Evolutionary conservation across 2,797 vertebrate genomes (phyloP), one percentile per base, ranked within the genome.

Genomic region (Luscinia megarhynchos): DNA sequence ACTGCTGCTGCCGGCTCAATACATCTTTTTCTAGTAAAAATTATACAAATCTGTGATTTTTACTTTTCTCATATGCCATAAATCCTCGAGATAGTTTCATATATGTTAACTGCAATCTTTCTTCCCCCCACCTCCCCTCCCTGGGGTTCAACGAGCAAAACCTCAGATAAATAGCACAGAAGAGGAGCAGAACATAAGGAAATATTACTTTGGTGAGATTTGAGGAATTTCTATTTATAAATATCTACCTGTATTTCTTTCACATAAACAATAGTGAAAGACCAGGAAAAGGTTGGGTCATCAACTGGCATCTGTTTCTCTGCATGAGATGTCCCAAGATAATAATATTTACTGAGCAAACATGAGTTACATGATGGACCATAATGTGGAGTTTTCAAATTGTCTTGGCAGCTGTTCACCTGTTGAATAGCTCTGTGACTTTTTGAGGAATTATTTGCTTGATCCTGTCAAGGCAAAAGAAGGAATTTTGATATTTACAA

Each of bases 331-430:
- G 85, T 95, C 92, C 89, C 81, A 90, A 41, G 80, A 96, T 86
- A 89, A 94, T 93, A 91, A 86, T 87, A 90, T 70, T 81, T 81
- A 90, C 88, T 87, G 76, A 86, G 80, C 45, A 94, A 94, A 93
- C 94, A 85, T 92, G 96, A 96, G 84, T 79, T 88, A 85, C 85
- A 85, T 76, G 94, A 87, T 94, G 91, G 93, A 93, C 93, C 74
- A 48, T 95, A 88, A 94, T 83, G 86, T 32, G 38, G 58, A 93
- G 76, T 94, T 96, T 95, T 96, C 89, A 95, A 91, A 97, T 97
- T 92, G 93, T 90, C 96, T 97, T 96, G 95, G 93, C 96, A 96
- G 90, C 96, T 96, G 95, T 97, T 96, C 95, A 96, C 96, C 95
- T 95, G 96, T 96, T 96, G 96, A 96, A 95, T 94, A 94, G 92